Conservation (phyloP, 2,888 invertebrate species). For the Pilophorus perplexus region DNA sequence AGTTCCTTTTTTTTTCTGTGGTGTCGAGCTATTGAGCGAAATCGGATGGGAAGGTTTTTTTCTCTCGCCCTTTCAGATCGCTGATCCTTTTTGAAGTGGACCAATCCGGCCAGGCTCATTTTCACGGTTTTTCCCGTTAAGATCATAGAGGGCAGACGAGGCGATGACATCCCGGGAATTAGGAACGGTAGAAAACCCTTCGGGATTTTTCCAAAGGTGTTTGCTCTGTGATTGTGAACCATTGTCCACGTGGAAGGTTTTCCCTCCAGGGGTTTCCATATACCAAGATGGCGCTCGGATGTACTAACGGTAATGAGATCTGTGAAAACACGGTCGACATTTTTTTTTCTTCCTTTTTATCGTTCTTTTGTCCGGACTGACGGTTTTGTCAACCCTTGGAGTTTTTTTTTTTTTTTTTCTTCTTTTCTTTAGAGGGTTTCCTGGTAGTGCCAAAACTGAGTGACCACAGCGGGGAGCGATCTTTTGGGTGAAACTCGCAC, state of each 20-base stretch:
- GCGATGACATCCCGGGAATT: conserved; percentile 29
- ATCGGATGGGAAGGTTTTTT: neutral
- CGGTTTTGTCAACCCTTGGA: conserved; percentile 14
- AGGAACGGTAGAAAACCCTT: conserved; percentile 35
- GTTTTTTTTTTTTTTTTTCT: no score
- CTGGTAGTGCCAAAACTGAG: conserved; percentile 24
- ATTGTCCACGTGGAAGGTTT: no score
- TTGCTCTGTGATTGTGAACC: conserved; percentile 35
- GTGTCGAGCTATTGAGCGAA: neutral
- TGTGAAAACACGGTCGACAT: no score
- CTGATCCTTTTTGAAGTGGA: conserved; percentile 12
- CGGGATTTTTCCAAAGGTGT: conserved; percentile 32
- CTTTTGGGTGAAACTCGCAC: no score
- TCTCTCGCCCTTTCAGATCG: neutral
- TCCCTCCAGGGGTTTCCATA: no score
- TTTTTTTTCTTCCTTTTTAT: no score
- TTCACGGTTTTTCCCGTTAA: conserved; percentile 40
- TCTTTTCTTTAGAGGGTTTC: conserved; percentile 1
- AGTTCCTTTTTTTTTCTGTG: conserved; percentile 18
- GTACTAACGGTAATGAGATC: no score
- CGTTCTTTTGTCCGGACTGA: no score
- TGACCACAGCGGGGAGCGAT: conserved; percentile 11
- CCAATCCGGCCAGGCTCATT: conserved; percentile 8
- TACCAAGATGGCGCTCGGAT: no score
- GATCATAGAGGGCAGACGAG: conserved; percentile 37